Percentiles rank a stretch among this genome's conserved stretches.
phyloP scores from a whole-genome alignment of 2,113 vertebrate species.

The Rhineura floridana region DNA sequence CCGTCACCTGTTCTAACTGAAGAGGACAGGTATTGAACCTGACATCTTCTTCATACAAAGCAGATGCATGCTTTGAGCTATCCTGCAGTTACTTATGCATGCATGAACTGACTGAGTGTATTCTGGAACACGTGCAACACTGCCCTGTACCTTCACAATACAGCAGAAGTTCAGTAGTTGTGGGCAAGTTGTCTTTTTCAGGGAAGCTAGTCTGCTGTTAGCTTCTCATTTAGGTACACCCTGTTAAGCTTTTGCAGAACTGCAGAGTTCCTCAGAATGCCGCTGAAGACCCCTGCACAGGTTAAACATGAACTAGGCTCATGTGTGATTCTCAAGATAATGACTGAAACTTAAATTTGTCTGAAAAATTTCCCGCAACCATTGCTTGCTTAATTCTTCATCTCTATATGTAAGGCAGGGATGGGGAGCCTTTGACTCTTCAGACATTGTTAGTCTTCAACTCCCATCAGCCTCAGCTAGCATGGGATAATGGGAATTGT shows the following conservation, averaged over 20 bases:
- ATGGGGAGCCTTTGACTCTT: too few relatives aligned
- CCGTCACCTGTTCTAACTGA: too few relatives aligned
- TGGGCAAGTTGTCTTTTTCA: not conserved
- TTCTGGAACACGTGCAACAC: not conserved
- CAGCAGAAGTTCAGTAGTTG: too few relatives aligned
- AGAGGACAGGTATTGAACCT: not conserved
- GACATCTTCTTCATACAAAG: not conserved
- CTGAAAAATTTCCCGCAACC: not conserved
- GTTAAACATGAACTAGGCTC: too few relatives aligned
- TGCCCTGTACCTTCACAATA: not conserved
- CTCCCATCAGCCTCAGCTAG: too few relatives aligned
- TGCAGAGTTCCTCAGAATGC: not conserved
- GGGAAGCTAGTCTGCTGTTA: not conserved
- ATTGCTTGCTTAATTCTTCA: not conserved
- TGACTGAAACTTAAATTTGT: not conserved
- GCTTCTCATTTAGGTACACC: not conserved
- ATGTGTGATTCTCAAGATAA: not conserved
- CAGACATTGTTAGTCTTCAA: too few relatives aligned
- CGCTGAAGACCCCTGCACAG: not conserved
- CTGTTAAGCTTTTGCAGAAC: not conserved
- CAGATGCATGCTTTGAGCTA: too few relatives aligned
- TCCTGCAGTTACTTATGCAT: too few relatives aligned
- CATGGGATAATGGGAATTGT: too few relatives aligned
- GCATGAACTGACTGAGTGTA: too few relatives aligned
- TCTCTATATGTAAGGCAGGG: not conserved